These are phyloP conservation scores for Calephelis perditalis DNA, from an alignment of 2,888 invertebrate genomes.

Conservation along the genomic window DNA sequence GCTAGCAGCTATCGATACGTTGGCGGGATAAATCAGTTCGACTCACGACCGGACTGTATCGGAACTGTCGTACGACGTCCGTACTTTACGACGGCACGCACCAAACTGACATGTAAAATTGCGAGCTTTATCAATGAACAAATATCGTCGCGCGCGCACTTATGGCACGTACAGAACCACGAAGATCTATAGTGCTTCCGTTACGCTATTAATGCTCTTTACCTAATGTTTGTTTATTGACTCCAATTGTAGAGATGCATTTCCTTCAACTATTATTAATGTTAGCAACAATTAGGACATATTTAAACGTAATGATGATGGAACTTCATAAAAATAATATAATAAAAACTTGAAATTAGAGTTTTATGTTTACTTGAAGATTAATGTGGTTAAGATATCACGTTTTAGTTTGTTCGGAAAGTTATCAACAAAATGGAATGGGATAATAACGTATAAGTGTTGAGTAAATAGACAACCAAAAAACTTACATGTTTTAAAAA, in stretches of 20 bases:
- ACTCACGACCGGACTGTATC: conserved; percentile 10
- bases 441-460: too few relatives aligned
- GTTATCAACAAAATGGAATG: too few relatives aligned
- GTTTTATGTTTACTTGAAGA: too few relatives aligned
- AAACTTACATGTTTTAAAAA: too few relatives aligned
- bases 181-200: conserved; percentile 67
- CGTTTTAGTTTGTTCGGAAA: too few relatives aligned
- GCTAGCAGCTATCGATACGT: conserved; percentile 36
- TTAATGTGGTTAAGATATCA: too few relatives aligned
- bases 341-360: too few relatives aligned
- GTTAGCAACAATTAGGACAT: conserved; percentile 1
- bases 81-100: conserved; percentile 55
- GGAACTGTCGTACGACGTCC: conserved; percentile 34
- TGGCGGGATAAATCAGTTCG: conserved; percentile 10
- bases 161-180: conserved; percentile 43
- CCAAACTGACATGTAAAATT: conserved; percentile 55
- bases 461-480: too few relatives aligned
- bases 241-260: conserved; percentile 35
- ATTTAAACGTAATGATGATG: neutral
- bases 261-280: conserved; percentile 17
- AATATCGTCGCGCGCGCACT: conserved; percentile 54
- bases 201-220: conserved; percentile 58
- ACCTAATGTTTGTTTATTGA: conserved; percentile 55
- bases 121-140: conserved; percentile 66
- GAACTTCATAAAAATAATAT: neutral